Base-by-base conservation (phyloP, 2,888 invertebrate species). In the Lampropteryx suffumata region DNA sequence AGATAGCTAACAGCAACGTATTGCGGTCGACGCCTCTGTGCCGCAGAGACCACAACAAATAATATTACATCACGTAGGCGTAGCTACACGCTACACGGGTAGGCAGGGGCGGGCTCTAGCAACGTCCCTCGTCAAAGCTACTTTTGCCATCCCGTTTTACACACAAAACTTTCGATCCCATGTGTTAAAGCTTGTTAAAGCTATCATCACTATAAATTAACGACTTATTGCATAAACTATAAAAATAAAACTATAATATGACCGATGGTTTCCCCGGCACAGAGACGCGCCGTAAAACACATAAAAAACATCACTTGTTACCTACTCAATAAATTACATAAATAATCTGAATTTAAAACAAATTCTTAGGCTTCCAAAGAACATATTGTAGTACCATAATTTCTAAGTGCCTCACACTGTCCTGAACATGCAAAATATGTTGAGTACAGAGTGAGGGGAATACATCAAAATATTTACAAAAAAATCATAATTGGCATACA, bases 241-340 rank as follows among this genome's bases (percentile, higher is more conserved):
- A 54, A 64, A 64, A 65, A 67, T 67, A 63, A 70, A 69, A 69
- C 70, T 67, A 69, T 46, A 2, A 47, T 67, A 68, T 70, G 69
- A 70, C 73, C 70, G 55, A 64, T 69, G 61, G 66, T 59, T 36
- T 44, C 52, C 55, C 63, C 79, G 74, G 76, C 79, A 62, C 48
- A 69, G 71, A 71, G 73, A 64, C 75, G 74, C 74, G n/a, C 29
- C 42, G 33, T 67, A 73, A 75, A 73, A 74, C 72, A 76, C 72
- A 72, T 66, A 79, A 77, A 48, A n/a, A 76, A 77, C 73, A 71
- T 78, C 44, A 49, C 48, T 44, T 71, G 79, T 80, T 82, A 86
- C 83, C 84, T 87, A 89, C 74, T 77, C 79, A 88, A 87, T 88
- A 88, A 88, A 79, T 88, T 87, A 89, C 81, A 88, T 90, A 90